Evolutionary conservation across 2,797 vertebrate genomes (phyloP), one percentile per base, ranked within the genome.

Genomic region (Molossus molossus): DNA sequence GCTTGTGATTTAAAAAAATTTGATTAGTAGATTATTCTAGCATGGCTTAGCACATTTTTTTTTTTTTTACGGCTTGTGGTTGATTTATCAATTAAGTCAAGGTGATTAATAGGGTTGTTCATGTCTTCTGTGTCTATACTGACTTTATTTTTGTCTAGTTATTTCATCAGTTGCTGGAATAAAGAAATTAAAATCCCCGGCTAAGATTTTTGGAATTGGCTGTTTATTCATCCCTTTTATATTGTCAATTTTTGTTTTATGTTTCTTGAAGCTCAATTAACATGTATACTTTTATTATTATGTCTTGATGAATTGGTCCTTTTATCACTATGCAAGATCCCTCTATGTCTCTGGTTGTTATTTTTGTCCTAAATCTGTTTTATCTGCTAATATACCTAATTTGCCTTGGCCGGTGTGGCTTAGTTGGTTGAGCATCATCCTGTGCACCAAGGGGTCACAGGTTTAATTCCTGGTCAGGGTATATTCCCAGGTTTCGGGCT

Each of bases 1-100:
- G 40, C 37, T 76, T 82, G 40, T 90, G 40, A 64, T 67, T 80
- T 84, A 80, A 21, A 73, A 67, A 57, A 12, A 4, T 86, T 69
- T 17, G 60, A 82, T 92, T 57, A 94, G 15, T 72, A 65, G 70
- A 10, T 92, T 65, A 69, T 81, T 94, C 29, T 62, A 67, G 73
- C 60, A 91, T 90, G 48, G 8, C 15, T 94, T 81, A 50, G 29
- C 37, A 14, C 58, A 15, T 69, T 6, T 53, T 60, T 21, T 60
- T 23, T 29, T 21, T 72, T 73, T 73, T 25, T 45, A 29, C 60
- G 17, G 40, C 5, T 27, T 83, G 9, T 87, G 27, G 13, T 76
- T 53, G 14, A 18, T 10, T 60, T 48, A 75, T 40, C 50, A 67
- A 8, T 79, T 64, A 65, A 64, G 33, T 40, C 50, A 48, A 58